Conservation (phyloP, 1,140 invertebrate genomes). For the Zaprionus inermis region DNA sequence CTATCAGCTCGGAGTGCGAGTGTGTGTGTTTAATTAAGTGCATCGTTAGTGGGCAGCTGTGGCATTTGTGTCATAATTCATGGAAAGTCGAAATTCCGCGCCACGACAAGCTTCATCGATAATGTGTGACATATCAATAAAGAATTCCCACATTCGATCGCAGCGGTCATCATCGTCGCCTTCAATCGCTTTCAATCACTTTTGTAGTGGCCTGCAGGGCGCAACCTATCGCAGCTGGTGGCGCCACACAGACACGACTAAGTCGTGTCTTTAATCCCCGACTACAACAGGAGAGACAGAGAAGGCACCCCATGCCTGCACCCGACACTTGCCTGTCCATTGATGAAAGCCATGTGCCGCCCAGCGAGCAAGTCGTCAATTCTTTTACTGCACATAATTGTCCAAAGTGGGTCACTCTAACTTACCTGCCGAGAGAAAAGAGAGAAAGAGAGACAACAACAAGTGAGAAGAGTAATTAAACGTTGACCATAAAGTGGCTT, state of each 20-base stretch:
- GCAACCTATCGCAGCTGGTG: slow-evolving; percentile 26
- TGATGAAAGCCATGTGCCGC: slow-evolving; percentile 56
- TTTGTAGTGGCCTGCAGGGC: slow-evolving; percentile 49
- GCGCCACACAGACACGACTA: slow-evolving; percentile 48
- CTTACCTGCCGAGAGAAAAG: slow-evolving; percentile 65
- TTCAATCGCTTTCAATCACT: slow-evolving; percentile 3
- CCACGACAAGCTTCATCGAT: slow-evolving; percentile 43
- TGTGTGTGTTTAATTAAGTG: slow-evolving; percentile 56
- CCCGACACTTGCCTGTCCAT: slow-evolving; percentile 39
- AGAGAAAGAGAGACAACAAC: slow-evolving; percentile 31
- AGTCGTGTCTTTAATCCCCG: slow-evolving; percentile 35
- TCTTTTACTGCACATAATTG: slow-evolving; percentile 52
- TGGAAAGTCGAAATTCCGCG: slow-evolving; percentile 60
- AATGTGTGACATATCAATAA: slow-evolving; percentile 79
- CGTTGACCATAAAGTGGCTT: slow-evolving; percentile 57
- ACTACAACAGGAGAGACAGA: background rate
- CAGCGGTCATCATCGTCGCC: slow-evolving; percentile 27
- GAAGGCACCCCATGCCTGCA: slow-evolving; percentile 23
- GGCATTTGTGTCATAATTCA: slow-evolving; percentile 61
- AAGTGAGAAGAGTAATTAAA: slow-evolving; percentile 62
- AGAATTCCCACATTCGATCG: slow-evolving; percentile 57
- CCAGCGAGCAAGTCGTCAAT: background rate
- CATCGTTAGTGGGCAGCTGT: slow-evolving; percentile 58
- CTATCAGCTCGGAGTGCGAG: slow-evolving; percentile 24
- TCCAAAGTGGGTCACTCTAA: slow-evolving; percentile 71